Evolutionary conservation across 2,113 vertebrate genomes (phyloP), one percentile per base, ranked within the genome.

Genomic region (Stigmatopora nigra): DNA sequence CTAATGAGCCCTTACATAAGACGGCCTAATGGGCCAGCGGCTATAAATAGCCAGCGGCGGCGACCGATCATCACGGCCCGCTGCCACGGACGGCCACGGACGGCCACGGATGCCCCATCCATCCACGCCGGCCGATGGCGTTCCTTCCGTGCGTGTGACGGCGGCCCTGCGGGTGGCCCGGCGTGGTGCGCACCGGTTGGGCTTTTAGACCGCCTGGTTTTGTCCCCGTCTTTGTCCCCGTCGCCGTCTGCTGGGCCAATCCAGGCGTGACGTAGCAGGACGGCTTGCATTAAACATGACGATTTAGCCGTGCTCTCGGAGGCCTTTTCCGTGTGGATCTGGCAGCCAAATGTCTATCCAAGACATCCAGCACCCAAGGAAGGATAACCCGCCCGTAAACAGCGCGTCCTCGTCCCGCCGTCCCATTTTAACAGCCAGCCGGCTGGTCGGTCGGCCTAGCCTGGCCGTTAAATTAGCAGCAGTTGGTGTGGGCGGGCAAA

Each of bases 1-100:
- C 53, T 56, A 56, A 56, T 56, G 53, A 56, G 53, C 53, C 15
- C 25, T 56, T 31, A 56, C 22, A 31, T 56, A 56, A 31, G 53
- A 56, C 12, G 22, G 14, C 13, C 53, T 31, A 56, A 35, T 56
- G 53, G 31, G 53, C 53, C 22, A 25, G 53, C 53, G 2, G 53
- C 53, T 56, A 56, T 56, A 56, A 56, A 56, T 56, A 56, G 53
- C 14, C 20, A 14, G 53, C 53, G 25, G 12, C 7, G 22, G 5
- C 7, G 9, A 41, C 7, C 7, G 9, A 41, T 41, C 5, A 41
- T 41, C 38, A 41, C 7, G 38, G 5, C 9, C 9, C 38, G 9
- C 6, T 41, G 38, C 38, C 38, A 41, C 38, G 5, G 38, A 41
- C 38, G 38, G 38, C 38, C 38, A 41, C 38, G 5, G 38, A 41